Conservation (phyloP, 53 echinoderm and acorn worm species). For the Patiria pectinifera region DNA sequence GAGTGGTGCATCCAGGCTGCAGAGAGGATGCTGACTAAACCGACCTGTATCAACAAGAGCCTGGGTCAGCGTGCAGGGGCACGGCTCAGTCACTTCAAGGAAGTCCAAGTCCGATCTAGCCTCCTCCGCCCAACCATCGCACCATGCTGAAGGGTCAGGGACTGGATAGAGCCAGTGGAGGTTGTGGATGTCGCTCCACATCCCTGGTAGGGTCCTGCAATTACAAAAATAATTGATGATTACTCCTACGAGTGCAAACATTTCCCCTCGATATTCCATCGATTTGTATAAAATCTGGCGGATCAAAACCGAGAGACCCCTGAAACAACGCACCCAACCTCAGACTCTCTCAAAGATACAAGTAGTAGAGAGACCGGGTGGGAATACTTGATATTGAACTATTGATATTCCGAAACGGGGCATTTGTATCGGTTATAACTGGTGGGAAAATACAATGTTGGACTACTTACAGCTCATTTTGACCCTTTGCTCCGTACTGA, state of each 20-base stretch:
- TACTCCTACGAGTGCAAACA: too few species aligned
- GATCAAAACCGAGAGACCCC: too few species aligned
- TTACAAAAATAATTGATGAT: too few species aligned
- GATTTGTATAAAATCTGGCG: too few species aligned
- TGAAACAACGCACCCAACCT: too few species aligned
- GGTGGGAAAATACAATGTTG: neutral
- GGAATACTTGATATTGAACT: too few species aligned
- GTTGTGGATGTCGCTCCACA: constrained; percentile 79
- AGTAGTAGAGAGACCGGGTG: too few species aligned
- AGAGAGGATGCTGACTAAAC: constrained; percentile 76
- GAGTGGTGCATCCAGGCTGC: neutral
- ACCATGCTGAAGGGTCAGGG: neutral
- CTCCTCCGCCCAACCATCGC: neutral
- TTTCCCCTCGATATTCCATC: too few species aligned
- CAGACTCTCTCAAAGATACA: too few species aligned
- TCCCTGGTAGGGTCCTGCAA: neutral
- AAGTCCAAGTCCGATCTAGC: neutral
- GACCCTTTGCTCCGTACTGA: neutral
- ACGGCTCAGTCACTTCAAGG: constrained; percentile 33
- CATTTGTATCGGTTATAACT: too few species aligned
- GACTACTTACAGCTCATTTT: neutral
- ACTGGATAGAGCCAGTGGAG: constrained; percentile 48
- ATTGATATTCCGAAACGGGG: too few species aligned
- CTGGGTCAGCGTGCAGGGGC: constrained; percentile 78
- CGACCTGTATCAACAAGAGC: constrained; percentile 69